These are phyloP conservation scores for Thyatira batis DNA, from an alignment of 2,888 invertebrate genomes.

Conservation along the genomic window DNA sequence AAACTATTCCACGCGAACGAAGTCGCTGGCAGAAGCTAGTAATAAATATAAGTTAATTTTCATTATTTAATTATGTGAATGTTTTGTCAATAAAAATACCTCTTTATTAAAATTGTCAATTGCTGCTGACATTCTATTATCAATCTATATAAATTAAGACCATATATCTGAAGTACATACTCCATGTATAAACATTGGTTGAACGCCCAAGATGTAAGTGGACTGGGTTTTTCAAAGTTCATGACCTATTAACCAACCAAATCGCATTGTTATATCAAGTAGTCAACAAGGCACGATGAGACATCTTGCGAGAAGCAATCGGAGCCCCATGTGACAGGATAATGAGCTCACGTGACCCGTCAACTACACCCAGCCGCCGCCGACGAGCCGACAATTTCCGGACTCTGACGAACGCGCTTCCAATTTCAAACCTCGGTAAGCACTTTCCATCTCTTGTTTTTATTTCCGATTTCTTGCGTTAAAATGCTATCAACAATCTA, in stretches of 20 bases:
- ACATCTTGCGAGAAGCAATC: conserved; percentile 32
- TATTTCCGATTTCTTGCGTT: conserved; percentile 40
- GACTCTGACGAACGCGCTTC: conserved; percentile 71
- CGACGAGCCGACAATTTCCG: conserved; percentile 74
- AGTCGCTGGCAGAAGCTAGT: too few species aligned
- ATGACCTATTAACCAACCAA: not conserved
- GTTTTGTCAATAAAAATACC: too few species aligned
- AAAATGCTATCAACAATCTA: conserved; percentile 17
- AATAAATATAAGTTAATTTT: too few species aligned
- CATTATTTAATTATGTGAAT: too few species aligned
- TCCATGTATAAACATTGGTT: too few species aligned
- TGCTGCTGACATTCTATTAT: too few species aligned
- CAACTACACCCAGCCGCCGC: conserved; percentile 36
- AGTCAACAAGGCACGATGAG: conserved; percentile 17
- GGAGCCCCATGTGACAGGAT: conserved; percentile 50
- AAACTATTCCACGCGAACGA: too few species aligned
- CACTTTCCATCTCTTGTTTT: conserved; percentile 67
- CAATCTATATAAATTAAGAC: too few species aligned
- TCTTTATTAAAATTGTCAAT: too few species aligned
- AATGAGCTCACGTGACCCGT: conserved; percentile 67
- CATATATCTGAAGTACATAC: too few species aligned
- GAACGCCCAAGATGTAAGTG: too few species aligned
- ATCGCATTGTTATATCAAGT: conserved; percentile 3
- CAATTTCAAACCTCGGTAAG: conserved; percentile 76
- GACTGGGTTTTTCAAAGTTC: not conserved